Base-by-base conservation (phyloP, 1,140 invertebrate species). In the Euwallacea similis region DNA sequence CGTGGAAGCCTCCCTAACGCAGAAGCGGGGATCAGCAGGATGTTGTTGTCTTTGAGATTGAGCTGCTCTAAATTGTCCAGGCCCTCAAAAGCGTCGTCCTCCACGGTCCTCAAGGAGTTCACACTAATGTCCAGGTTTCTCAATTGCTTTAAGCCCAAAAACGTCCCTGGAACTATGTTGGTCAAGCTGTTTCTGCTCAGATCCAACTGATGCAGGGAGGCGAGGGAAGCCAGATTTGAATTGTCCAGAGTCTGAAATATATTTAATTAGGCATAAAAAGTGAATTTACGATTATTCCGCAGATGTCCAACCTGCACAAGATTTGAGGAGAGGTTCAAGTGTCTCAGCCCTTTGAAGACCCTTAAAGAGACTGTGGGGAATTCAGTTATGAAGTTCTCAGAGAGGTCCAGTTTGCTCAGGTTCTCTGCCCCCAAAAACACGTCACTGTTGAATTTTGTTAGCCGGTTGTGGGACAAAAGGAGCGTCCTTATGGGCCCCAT, bases 31-130 rank as follows among this genome's bases (percentile, higher is more conserved):
- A 96, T 89, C 3, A 93, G 81, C 0, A 96, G 83, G 55, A 96
- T 91, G 69, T 94, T 94, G 80, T 96, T 96, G 78, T 97, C 94
- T 77, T 90, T 88, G 2, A 97, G 83, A n/a, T 91, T 89, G 7
- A 97, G 82, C 9, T 88, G 90, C 80, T 93, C 88, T 8, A 97
- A 79, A 71, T 87, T 90, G 16, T 87, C 85, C 59, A 96, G 81
- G 1, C 93, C 93, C 77, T 93, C 91, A 76, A 96, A 91, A 0
- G 91, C 89, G 69, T 93, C 90, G 73, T 94, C 93, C 82, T 95
- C 92, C 16, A 95, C 92, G 72, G 93, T 94, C 77, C 93, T 85
- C 21, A 96, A 81, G 15, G 91, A 90, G 80, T 97, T 97, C 2
- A 95, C 87, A 73, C 92, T 92, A 7, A 97, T 84, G 79, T 95